phyloP scores from a whole-genome alignment of 2,888 invertebrate genomes.

The Tolmerus cingulatus region DNA sequence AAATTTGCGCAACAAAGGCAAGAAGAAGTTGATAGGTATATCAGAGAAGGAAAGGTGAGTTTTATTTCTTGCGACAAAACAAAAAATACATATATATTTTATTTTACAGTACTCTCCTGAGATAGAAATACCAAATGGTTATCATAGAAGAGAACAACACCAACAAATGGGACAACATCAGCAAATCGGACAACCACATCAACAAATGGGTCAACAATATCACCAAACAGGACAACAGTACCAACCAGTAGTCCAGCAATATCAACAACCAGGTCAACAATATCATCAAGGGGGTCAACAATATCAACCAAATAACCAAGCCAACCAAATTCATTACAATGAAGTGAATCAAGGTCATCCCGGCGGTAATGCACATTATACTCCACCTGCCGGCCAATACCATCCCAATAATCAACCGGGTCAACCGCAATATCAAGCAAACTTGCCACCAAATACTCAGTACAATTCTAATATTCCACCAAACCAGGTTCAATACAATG shows the following conservation, averaged over 20 bases:
- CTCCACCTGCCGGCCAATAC: neutral
- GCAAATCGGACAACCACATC: constrained; percentile 49
- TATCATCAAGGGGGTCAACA: constrained; percentile 50
- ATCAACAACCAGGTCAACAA: constrained; percentile 52
- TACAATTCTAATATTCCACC: neutral
- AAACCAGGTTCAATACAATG: neutral
- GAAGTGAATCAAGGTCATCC: neutral
- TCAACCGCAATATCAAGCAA: neutral
- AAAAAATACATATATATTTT: neutral
- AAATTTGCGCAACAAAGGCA: constrained; percentile 73
- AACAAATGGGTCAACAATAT: constrained; percentile 48
- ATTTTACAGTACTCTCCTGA: neutral
- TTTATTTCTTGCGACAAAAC: neutral
- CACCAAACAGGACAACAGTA: constrained; percentile 52
- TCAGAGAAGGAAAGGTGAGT: constrained; percentile 72
- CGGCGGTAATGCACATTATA: neutral
- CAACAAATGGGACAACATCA: constrained; percentile 54
- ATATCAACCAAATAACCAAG: neutral
- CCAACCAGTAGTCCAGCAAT: constrained; percentile 43
- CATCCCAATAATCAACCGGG: neutral
- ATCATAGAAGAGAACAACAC: constrained; percentile 46
- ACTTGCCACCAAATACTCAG: neutral
- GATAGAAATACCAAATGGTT: neutral
- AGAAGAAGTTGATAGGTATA: constrained; percentile 64
- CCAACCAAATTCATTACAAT: neutral